Percentiles rank a stretch among this genome's conserved stretches.
phyloP scores from a whole-genome alignment of 2,113 vertebrate species.

The Cyprinodon brontotheroides region DNA sequence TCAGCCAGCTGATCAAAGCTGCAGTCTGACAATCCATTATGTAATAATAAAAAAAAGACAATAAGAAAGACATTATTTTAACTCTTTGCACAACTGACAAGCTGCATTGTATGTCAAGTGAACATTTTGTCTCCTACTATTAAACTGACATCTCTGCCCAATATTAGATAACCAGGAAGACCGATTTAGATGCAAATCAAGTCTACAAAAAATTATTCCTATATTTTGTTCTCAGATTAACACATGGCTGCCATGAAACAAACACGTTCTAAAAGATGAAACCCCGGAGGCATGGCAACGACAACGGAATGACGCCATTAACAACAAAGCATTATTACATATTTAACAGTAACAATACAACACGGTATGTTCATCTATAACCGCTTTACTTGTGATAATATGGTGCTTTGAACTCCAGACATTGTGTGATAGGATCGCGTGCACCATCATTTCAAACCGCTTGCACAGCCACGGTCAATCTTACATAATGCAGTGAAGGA shows the following conservation, averaged over 20 bases:
- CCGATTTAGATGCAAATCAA: no score
- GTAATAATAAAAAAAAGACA: no score
- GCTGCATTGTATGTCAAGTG: background rate
- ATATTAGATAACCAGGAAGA: background rate
- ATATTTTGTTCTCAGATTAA: no score
- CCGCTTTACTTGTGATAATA: background rate
- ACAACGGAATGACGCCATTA: background rate
- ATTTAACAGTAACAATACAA: background rate
- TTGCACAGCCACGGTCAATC: no score
- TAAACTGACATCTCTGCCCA: background rate
- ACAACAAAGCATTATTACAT: background rate
- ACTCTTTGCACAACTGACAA: background rate
- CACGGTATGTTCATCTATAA: no score
- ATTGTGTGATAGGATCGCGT: background rate
- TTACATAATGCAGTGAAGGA: conserved; percentile 40
- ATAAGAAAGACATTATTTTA: no score
- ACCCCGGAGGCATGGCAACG: no score
- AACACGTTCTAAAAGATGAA: background rate
- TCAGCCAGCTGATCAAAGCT: no score
- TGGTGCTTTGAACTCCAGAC: background rate
- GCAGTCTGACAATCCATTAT: background rate
- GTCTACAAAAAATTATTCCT: background rate
- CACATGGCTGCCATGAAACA: no score
- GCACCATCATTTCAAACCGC: background rate
- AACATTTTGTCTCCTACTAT: background rate